These are phyloP conservation scores for Trachelus stipa DNA, from an alignment of 2,888 invertebrate genomes.

Conservation along the genomic window DNA sequence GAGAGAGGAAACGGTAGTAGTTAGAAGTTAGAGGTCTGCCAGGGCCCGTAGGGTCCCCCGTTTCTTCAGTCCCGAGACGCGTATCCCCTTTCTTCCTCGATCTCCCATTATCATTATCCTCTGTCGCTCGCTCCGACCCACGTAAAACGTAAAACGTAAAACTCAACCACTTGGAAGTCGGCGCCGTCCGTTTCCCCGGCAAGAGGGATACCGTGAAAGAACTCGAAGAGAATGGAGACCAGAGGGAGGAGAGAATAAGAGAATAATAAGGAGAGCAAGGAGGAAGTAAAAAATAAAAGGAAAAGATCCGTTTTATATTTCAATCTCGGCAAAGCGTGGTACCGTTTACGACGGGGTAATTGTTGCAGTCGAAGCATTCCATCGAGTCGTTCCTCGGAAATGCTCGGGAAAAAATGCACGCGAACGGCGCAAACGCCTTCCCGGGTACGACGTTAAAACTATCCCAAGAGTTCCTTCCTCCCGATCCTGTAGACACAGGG, in stretches of 20 bases:
- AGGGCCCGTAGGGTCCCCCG: neutral
- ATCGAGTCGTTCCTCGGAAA: constrained; percentile 51
- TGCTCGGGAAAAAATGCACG: constrained; percentile 48
- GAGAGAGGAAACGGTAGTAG: neutral
- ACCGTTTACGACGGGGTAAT: constrained; percentile 60
- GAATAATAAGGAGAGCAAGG: neutral
- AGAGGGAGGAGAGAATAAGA: no score
- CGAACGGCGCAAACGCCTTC: constrained; percentile 14
- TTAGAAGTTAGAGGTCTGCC: no score
- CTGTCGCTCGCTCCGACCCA: neutral
- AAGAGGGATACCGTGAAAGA: no score
- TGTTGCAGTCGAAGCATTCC: constrained; percentile 53
- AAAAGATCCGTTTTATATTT: constrained; percentile 50
- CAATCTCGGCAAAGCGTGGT: constrained; percentile 49
- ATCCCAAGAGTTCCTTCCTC: no score
- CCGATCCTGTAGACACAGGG: neutral
- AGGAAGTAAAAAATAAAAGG: constrained; percentile 31
- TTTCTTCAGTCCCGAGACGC: neutral
- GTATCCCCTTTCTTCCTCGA: constrained; percentile 21
- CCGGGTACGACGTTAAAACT: no score
- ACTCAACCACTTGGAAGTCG: no score
- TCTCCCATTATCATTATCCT: constrained; percentile 15
- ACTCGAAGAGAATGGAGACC: no score
- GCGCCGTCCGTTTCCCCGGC: no score
- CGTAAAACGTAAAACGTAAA: no score